A percentile compares a stretch with the other conserved stretches of the same genome.
Evolutionary conservation across 2,888 invertebrate species (phyloP).

Genomic region (Chaetogeoica ovagalla): DNA sequence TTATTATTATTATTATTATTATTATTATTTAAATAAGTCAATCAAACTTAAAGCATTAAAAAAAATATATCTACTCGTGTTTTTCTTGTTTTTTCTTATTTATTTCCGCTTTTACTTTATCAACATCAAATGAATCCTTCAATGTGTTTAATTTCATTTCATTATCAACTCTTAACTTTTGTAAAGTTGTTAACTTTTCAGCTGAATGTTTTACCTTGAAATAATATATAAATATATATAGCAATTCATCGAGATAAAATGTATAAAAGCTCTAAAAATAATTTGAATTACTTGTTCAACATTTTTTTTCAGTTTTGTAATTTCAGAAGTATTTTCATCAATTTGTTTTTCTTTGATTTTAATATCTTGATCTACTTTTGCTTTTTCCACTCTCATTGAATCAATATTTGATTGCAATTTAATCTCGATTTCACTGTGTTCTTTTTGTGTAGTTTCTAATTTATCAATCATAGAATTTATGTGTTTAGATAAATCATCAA

Average conservation of each 20-base stretch:
- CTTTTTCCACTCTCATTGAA: constrained; percentile 63
- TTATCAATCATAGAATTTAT: constrained; percentile 58
- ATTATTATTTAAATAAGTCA: not conserved
- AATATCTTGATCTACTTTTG: constrained; percentile 70
- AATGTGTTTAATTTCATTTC: constrained; percentile 62
- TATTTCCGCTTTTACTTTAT: constrained; percentile 66
- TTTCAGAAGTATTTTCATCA: constrained; percentile 64
- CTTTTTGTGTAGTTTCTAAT: constrained; percentile 58
- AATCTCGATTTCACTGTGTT: constrained; percentile 62
- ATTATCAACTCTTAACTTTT: constrained; percentile 63
- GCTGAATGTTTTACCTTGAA: constrained; percentile 61
- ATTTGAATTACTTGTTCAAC: constrained; percentile 65
- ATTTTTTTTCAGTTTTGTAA: constrained; percentile 64
- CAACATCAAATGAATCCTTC: constrained; percentile 62
- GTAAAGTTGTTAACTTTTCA: constrained; percentile 61
- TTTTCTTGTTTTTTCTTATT: constrained; percentile 65
- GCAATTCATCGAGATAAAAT: constrained; percentile 5
- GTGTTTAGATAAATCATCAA: constrained; percentile 57
- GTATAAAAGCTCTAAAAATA: constrained; percentile 20
- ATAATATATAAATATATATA: no score
- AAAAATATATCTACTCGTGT: constrained; percentile 58
- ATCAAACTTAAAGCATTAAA: not conserved
- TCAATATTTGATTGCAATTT: constrained; percentile 66
- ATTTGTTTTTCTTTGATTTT: constrained; percentile 66
- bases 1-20: no score